Base-by-base conservation (phyloP, 2,888 invertebrate species). In the Pseudococcus jackbeardsleyi region DNA sequence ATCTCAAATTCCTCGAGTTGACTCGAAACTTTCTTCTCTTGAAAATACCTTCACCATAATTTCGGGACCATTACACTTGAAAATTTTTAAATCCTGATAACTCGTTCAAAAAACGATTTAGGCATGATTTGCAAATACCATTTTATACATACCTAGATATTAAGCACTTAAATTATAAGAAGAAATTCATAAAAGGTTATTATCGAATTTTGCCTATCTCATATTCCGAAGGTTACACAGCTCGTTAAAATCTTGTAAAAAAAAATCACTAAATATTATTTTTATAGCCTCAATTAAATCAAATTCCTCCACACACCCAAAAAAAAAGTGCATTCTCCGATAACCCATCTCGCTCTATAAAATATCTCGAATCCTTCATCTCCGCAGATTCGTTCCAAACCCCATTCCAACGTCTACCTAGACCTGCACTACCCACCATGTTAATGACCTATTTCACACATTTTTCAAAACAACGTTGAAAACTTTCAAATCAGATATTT, bases 401-500 rank as follows among this genome's bases (percentile, higher is more conserved):
- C 3, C 9, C 19, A 64, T 64, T 64, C 19, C 42, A n/a, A 15
- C n/a, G 6, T 17, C n/a, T 59, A 59, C n/a, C 59, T 59, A 7
- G 7, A 15, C 17, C 15, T 5, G 19, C 64, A 22, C 64, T 19
- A 68, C 59, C 8, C 64, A 64, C n/a, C 19, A 33, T 33, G 72
- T 72, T 33, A 72, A 72, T 72, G 72, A 46, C 79, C 79, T 46
- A 82, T 82, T 82, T 46, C 17, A 22, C 8, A 19, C n/a, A 46
- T 82, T 82, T 72, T 82, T 46, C 8, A 79, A 79, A 79, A 42
- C 39, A 42, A 64, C 79, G 33, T 82, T 46, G 11, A 19, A 82
- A 82, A 82, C 46, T 82, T 82, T 46, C 79, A 82, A 72, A 72
- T 39, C 72, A 33, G 72, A 72, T 72, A 72, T 82, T 82, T 82